These are phyloP conservation scores for Diadema setosum DNA, from an alignment of 35 echinoderm and acorn worm genomes.

Conservation along the genomic window DNA sequence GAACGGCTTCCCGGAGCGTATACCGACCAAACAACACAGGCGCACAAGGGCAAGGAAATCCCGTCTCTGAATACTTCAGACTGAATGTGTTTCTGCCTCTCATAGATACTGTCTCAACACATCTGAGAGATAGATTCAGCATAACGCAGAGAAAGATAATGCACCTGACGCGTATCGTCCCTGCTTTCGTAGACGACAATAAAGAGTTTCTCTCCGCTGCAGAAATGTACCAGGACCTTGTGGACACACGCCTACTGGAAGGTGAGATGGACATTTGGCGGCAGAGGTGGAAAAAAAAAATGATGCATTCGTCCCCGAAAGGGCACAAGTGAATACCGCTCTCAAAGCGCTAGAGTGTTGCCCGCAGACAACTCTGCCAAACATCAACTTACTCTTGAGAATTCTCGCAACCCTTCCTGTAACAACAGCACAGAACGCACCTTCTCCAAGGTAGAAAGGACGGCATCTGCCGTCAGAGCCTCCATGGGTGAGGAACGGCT, in stretches of 20 bases:
- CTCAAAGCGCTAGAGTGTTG: background rate
- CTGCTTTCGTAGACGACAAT: background rate
- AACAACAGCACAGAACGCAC: background rate
- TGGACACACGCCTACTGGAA: background rate
- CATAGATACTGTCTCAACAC: background rate
- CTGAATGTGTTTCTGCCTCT: background rate
- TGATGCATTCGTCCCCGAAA: no score
- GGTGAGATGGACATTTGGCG: background rate
- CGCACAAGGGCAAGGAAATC: background rate
- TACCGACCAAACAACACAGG: background rate
- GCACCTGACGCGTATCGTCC: background rate
- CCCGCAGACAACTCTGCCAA: background rate
- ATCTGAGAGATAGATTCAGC: background rate
- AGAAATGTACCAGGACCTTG: background rate
- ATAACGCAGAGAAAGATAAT: background rate
- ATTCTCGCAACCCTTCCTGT: background rate
- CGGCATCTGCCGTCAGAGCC: constrained; percentile 2
- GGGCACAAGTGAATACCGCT: background rate
- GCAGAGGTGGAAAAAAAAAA: background rate
- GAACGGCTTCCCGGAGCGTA: background rate
- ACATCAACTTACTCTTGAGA: background rate
- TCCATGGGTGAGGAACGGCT: constrained; percentile 20
- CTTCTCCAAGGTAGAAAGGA: constrained; percentile 23
- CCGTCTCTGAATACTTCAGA: background rate
- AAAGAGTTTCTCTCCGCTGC: background rate